These are phyloP conservation scores for Aleiodes testaceus DNA, from an alignment of 2,888 invertebrate genomes.

Conservation along the genomic window DNA sequence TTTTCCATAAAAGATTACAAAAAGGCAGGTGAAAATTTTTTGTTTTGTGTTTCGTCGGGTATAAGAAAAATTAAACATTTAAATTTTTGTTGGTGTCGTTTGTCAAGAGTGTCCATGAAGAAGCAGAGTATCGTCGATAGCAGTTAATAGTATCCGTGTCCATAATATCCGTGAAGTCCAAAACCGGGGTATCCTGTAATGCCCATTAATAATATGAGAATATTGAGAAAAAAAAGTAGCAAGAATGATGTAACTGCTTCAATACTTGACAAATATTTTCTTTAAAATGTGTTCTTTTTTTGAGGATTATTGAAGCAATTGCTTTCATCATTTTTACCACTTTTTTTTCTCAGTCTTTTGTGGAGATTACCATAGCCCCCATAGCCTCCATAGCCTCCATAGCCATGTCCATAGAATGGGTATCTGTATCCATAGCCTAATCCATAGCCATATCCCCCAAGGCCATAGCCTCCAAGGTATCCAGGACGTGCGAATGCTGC, in stretches of 20 bases:
- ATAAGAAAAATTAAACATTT: constrained; percentile 35
- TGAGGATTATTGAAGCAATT: no score
- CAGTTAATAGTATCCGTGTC: constrained; percentile 50
- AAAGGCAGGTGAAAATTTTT: constrained; percentile 28
- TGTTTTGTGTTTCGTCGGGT: background rate
- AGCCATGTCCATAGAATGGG: constrained; percentile 51
- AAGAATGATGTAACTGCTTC: no score
- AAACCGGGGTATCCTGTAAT: constrained; percentile 57
- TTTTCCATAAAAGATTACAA: constrained; percentile 30
- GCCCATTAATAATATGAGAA: background rate
- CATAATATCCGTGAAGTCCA: constrained; percentile 57
- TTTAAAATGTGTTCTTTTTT: no score
- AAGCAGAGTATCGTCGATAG: constrained; percentile 28
- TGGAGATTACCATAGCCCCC: constrained; percentile 45
- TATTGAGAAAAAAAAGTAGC: no score
- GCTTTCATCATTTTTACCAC: no score
- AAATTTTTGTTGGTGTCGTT: background rate
- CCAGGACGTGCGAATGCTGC: constrained; percentile 63
- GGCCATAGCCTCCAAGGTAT: constrained; percentile 58
- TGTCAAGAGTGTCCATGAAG: constrained; percentile 36
- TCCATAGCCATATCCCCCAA: constrained; percentile 53
- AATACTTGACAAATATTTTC: no score
- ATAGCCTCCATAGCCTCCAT: constrained; percentile 34
- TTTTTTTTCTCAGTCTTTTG: no score
- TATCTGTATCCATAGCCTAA: constrained; percentile 47